Conservation (phyloP, 2,797 vertebrate genomes). For the Sebastes kiyomatsui region DNA sequence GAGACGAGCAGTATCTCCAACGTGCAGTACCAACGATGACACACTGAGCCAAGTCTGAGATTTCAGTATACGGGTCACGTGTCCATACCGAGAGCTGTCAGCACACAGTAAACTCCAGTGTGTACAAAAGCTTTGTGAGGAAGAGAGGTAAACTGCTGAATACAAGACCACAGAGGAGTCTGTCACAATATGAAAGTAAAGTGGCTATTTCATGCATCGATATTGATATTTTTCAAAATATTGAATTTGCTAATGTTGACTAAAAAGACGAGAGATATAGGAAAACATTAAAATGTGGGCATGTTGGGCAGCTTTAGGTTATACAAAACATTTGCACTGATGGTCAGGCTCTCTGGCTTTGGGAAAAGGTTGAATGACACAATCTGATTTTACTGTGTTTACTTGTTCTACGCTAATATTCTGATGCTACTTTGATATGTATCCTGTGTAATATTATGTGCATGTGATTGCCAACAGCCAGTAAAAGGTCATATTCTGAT, state of each 20-base stretch:
- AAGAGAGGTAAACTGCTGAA: not conserved
- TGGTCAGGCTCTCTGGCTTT: not conserved
- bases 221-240: not conserved
- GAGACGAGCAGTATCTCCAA: conserved; percentile 64
- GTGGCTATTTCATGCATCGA: not conserved
- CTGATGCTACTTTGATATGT: not conserved
- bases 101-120: not conserved
- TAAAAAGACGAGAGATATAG: not conserved
- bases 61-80: conserved; percentile 60
- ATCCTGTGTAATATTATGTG: not conserved
- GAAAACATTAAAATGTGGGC: not conserved
- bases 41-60: conserved; percentile 62
- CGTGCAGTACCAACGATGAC: conserved; percentile 46
- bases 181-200: not conserved
- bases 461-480: conserved; percentile 4
- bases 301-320: not conserved
- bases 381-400: conserved; percentile 6
- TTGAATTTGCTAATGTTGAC: not conserved
- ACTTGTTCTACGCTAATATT: conserved; percentile 6
- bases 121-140: conserved; percentile 6
- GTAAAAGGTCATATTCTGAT: conserved; percentile 24
- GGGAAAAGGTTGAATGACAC: conserved; percentile 41
- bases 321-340: not conserved
- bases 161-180: not conserved
- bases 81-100: conserved; percentile 39